Evolutionary conservation across 2,888 invertebrate species (phyloP).

Genomic region (Cryptus armator): DNA sequence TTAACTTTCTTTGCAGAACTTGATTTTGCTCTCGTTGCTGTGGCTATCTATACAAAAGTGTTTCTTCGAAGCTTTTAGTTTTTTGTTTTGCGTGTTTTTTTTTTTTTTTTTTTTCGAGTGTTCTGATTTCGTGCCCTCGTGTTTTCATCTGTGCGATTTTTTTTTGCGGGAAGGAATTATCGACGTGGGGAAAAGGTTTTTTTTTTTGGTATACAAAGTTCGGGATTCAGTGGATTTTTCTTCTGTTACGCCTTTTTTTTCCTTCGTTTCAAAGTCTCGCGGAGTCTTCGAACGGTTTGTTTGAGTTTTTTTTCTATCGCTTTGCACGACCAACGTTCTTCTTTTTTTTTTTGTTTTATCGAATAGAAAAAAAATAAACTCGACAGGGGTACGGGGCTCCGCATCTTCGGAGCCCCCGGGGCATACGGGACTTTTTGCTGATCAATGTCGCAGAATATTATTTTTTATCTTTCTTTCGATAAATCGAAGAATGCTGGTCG

Average conservation of each 20-base stretch:
- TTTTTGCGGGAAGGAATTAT: slow-evolving; percentile 24
- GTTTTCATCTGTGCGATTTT: slow-evolving; percentile 16
- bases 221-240: background rate
- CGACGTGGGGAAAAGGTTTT: background rate
- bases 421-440: slow-evolving; percentile 51
- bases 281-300: slow-evolving; percentile 7
- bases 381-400: slow-evolving; percentile 59
- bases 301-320: background rate
- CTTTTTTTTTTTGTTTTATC: slow-evolving; percentile 48
- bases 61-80: slow-evolving; percentile 40
- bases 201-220: slow-evolving; percentile 18
- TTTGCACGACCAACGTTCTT: slow-evolving; percentile 29
- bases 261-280: slow-evolving; percentile 16
- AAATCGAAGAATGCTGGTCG: slow-evolving; percentile 45
- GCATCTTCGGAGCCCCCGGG: slow-evolving; percentile 63
- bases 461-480: slow-evolving; percentile 43
- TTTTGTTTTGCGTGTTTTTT: slow-evolving; percentile 47
- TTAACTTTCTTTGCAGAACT: slow-evolving; percentile 48
- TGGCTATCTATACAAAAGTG: slow-evolving; percentile 56
- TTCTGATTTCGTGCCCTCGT: slow-evolving; percentile 65
- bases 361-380: slow-evolving; percentile 21
- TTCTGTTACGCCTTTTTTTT: background rate
- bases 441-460: background rate
- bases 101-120: slow-evolving; percentile 41
- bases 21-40: slow-evolving; percentile 25